A percentile compares a stretch with the other conserved stretches of the same genome.
Conservation (phyloP, 2,888 invertebrate species). For the Ashinkailepas kermadecensis region DNA sequence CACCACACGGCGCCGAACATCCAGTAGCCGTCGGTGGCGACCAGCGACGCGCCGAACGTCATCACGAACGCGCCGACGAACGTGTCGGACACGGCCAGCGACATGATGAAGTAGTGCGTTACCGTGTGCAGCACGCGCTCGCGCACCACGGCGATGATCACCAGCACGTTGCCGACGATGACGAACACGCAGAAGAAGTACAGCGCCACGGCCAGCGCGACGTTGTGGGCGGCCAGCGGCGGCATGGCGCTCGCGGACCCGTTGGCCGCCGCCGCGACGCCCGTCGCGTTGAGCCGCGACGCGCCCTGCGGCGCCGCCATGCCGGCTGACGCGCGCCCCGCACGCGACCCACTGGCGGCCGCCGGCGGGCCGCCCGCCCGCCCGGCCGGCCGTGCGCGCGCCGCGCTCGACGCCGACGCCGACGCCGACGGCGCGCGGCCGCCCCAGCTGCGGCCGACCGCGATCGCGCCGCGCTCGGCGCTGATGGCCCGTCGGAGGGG, state of each 20-base stretch:
- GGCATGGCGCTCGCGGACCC: slow-evolving; percentile 21
- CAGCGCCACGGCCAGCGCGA: slow-evolving; percentile 62
- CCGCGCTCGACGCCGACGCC: neutral
- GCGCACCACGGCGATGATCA: slow-evolving; percentile 84
- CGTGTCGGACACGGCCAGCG: slow-evolving; percentile 92
- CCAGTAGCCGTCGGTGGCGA: slow-evolving; percentile 62
- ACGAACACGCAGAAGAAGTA: slow-evolving; percentile 83
- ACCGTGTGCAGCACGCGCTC: slow-evolving; percentile 93
- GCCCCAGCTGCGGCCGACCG: too few relatives aligned
- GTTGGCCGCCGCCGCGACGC: neutral
- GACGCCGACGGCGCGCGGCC: too few relatives aligned
- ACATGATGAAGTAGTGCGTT: slow-evolving; percentile 95
- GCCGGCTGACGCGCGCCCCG: neutral
- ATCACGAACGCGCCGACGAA: slow-evolving; percentile 93
- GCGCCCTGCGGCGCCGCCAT: neutral
- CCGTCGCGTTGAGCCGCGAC: neutral
- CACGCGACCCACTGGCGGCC: neutral
- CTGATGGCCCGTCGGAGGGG: too few relatives aligned
- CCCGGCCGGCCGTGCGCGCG: slow-evolving; percentile 2
- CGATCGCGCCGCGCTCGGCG: too few relatives aligned
- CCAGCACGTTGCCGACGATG: slow-evolving; percentile 88
- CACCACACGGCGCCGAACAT: slow-evolving; percentile 93
- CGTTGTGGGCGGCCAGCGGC: slow-evolving; percentile 26
- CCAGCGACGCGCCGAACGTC: slow-evolving; percentile 91
- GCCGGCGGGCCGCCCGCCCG: slow-evolving; percentile 13